Conservation (phyloP, 2,888 invertebrate species). For the Lagria hirta region DNA sequence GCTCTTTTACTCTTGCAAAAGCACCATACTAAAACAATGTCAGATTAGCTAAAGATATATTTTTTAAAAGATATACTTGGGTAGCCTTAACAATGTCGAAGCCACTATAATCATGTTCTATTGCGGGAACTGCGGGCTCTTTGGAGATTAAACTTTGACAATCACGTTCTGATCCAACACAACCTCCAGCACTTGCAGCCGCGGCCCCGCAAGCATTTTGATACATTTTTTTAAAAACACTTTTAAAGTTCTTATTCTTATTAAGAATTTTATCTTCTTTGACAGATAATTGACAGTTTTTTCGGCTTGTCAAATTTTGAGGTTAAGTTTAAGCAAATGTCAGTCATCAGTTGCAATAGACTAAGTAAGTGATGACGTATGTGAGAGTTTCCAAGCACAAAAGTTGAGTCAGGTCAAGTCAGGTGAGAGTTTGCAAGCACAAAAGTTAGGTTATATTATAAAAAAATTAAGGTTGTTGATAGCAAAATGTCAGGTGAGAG, state of each 20-base stretch:
- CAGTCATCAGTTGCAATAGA: no score
- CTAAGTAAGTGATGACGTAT: no score
- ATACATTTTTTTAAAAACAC: constrained; percentile 58
- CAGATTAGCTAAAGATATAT: background rate
- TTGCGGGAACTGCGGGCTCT: constrained; percentile 63
- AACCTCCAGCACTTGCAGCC: constrained; percentile 65
- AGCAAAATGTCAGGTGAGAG: no score
- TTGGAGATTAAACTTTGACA: constrained; percentile 63
- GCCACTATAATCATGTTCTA: constrained; percentile 74
- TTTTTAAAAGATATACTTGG: constrained; percentile 69
- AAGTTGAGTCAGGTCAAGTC: no score
- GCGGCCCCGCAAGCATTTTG: constrained; percentile 73
- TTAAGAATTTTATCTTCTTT: constrained; percentile 11
- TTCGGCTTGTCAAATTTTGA: no score
- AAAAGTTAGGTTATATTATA: no score
- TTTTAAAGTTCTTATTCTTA: constrained; percentile 7
- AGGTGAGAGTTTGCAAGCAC: no score
- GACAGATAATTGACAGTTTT: constrained; percentile 17
- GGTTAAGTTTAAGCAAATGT: no score
- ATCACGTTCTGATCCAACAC: constrained; percentile 63
- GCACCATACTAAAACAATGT: constrained; percentile 73
- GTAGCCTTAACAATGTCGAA: constrained; percentile 95
- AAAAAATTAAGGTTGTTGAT: no score
- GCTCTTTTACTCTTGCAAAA: constrained; percentile 76
- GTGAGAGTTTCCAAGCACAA: no score